Evolutionary conservation across 2,888 invertebrate species (phyloP), one percentile per base, ranked within the genome.

Genomic region (Dolichomitus sp.): DNA sequence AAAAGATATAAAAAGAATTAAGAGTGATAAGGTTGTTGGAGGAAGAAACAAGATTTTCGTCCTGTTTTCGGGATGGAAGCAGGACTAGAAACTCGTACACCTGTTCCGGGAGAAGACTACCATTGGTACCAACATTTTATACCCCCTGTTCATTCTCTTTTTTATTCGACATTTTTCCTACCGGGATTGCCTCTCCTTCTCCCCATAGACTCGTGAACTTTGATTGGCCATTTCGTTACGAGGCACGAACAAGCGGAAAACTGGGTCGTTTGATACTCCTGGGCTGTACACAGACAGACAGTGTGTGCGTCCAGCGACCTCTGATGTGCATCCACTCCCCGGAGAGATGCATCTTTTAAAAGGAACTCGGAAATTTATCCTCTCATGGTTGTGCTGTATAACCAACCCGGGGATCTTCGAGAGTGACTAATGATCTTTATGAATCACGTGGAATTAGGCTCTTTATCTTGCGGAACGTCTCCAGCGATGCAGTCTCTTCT

Each of bases 391-490:
- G 37, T 65, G 72, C 79, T 45, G 61, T 66, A 66, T 61, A 70
- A 61, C 54, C 30, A 74, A 50, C 78, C 33, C 70, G 33, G 40
- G 42, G 66, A 69, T 50, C 73, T 87, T 85, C 80, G 81, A 50
- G 79, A 75, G 85, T 88, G 89, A 88, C 87, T 87, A 89, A 89
- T 88, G 87, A 87, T 87, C 84, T 85, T 81, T 85, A 86, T 87
- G 87, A 87, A 89, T 89, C 88, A 88, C 81, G 65, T 79, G 86
- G 87, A 86, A 87, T 87, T 87, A 85, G 84, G 77, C 80, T 83
- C 75, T 83, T 83, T 77, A 80, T 83, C 83, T 83, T 80, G 73
- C 80, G 63, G 68, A 74, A 80, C 73, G 80, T 80, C 77, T 77
- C 80, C 61, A 48, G 73, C 80, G 77, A 74, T 48, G 66, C 40